phyloP scores from a whole-genome alignment of 2,113 vertebrate genomes.

The Montifringilla adamsi region DNA sequence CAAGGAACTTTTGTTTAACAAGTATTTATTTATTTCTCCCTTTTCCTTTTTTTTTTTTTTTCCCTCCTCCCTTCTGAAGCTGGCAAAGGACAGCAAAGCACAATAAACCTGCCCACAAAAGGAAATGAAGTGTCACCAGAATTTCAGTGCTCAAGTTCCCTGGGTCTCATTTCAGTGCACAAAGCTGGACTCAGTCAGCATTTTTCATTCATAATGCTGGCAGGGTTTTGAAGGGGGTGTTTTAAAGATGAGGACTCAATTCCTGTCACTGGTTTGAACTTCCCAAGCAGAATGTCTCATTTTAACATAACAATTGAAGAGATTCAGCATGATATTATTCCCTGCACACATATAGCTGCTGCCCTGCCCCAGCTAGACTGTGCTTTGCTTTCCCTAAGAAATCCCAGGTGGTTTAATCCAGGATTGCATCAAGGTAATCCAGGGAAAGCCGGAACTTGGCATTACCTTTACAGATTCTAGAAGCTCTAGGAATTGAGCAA shows the following conservation, averaged over 20 bases:
- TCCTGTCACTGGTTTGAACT: not conserved
- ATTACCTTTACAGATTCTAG: not conserved
- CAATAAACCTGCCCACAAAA: not conserved
- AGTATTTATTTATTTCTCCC: not conserved
- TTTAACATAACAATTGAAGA: not conserved
- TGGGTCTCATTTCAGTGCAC: not conserved
- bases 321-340: not conserved
- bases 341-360: not conserved
- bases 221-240: not conserved
- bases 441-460: not conserved
- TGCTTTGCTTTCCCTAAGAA: not conserved
- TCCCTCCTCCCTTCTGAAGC: not conserved
- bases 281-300: not conserved
- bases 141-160: not conserved
- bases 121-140: not conserved
- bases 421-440: not conserved
- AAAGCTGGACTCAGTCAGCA: not conserved
- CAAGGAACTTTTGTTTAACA: not conserved
- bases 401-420: not conserved
- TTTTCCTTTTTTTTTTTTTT: too few relatives aligned
- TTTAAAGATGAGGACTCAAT: not conserved
- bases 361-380: not conserved
- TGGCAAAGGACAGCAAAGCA: not conserved
- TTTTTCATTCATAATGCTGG: not conserved
- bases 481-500: not conserved